A percentile compares a stretch with the other conserved stretches of the same genome.
Conservation (phyloP, 1,140 invertebrate genomes). For the Helicoverpa zea region DNA sequence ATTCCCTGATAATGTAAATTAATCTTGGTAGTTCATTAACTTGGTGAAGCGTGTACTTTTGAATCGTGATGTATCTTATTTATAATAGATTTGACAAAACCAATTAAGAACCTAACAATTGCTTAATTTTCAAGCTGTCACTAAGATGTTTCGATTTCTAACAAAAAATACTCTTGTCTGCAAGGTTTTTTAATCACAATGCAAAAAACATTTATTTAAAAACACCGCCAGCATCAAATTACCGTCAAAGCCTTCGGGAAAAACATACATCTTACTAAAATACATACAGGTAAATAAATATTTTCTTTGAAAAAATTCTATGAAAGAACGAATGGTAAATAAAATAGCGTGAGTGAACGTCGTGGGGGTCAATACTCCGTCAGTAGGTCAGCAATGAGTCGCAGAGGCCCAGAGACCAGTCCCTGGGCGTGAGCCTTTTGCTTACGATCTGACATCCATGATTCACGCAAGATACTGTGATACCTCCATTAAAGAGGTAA, state of each 20-base stretch:
- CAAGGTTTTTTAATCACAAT: background rate
- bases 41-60: no score
- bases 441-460: slow-evolving; percentile 35
- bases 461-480: slow-evolving; percentile 4
- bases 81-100: no score
- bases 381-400: slow-evolving; percentile 74
- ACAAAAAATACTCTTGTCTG: no score
- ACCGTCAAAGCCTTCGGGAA: background rate
- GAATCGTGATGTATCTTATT: no score
- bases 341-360: slow-evolving; percentile 66
- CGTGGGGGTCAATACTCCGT: slow-evolving; percentile 72
- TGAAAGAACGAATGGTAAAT: slow-evolving; percentile 44
- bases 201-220: background rate
- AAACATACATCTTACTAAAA: slow-evolving; percentile 2
- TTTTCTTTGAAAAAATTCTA: slow-evolving; percentile 35
- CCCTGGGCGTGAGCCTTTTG: slow-evolving; percentile 31
- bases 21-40: no score
- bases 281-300: slow-evolving; percentile 6
- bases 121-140: no score
- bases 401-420: slow-evolving; percentile 60
- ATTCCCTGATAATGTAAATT: no score
- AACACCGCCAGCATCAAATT: background rate
- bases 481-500: background rate
- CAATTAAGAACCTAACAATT: no score
- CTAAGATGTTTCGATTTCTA: no score